Base-by-base conservation (phyloP, 2,888 invertebrate genomes). In the Pomacea canaliculata region DNA sequence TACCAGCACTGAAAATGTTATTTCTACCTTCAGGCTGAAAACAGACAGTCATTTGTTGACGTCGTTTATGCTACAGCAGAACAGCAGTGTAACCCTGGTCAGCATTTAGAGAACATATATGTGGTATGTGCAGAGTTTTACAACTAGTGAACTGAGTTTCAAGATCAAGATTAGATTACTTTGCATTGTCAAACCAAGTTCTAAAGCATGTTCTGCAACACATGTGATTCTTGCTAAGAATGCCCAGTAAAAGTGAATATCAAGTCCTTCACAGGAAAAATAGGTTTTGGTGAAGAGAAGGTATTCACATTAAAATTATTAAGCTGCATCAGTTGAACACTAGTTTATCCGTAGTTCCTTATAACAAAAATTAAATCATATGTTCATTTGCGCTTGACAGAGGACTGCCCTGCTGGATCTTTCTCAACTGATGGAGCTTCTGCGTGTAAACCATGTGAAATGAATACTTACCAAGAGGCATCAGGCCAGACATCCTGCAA, bases 401-500 rank as follows among this genome's bases (percentile, higher is more conserved):
- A 5, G 12, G 59, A 56, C 13, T 71, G 71, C 60, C 1, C 62
- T 13, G 46, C 46, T 12, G 71, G 71, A 5, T 62, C 7, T 18
- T 71, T 27, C 62, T 71, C 71, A 0, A 1, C 62, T 62, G 62
- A 71, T 19, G 63, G 63, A 19, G 19, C 19, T 8, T 60, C 60
- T 19, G n/a, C 19, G 4, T 71, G 71, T 19, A 27, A 16, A 8
- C 62, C 46, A 8, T 62, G 62, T 46, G 46, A 7, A 37, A 23
- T 19, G 71, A 46, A 71, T 62, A 16, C 10, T 7, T 71, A 62
- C 71, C 71, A 71, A 62, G 48, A 71, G 23, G 37, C 27, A 37
- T 46, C 71, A 10, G 71, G 71, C 9, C 62, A 71, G 48, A 46
- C 19, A n/a, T 23, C 16, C 46, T 71, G 71, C 48, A 18, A 59